Conservation (phyloP, 2,113 vertebrate species). For the Ictidomys tridecemlineatus region DNA sequence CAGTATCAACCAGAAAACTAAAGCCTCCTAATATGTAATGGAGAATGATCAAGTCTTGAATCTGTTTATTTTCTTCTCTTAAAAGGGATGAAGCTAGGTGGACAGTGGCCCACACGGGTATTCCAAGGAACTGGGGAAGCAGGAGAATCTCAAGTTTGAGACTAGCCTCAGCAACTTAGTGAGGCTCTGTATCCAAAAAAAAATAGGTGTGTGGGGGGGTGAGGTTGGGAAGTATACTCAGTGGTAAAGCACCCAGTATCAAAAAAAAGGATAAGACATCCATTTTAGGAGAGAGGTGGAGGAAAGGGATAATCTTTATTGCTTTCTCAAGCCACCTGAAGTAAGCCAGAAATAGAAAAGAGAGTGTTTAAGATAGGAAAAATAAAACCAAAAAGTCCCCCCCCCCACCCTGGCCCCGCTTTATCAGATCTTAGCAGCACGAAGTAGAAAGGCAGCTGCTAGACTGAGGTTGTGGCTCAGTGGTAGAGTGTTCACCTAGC, state of each 20-base stretch:
- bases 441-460: neutral
- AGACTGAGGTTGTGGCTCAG: no score
- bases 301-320: neutral
- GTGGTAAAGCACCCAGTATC: neutral
- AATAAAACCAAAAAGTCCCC: neutral
- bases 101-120: neutral
- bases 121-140: neutral
- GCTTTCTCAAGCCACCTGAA: neutral
- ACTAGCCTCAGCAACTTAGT: neutral
- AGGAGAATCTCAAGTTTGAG: neutral
- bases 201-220: no score
- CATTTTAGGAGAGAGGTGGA: neutral
- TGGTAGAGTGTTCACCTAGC: no score
- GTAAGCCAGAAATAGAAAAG: neutral
- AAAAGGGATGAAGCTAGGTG: neutral
- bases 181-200: neutral
- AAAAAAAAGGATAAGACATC: neutral
- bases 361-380: neutral
- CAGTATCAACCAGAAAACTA: conserved; percentile 40
- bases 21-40: neutral
- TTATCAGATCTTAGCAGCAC: neutral
- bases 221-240: no score
- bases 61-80: neutral
- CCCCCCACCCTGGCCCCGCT: no score
- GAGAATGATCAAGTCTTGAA: neutral